Evolutionary conservation across 2,797 vertebrate species (phyloP).

Genomic region (Lates japonicus): DNA sequence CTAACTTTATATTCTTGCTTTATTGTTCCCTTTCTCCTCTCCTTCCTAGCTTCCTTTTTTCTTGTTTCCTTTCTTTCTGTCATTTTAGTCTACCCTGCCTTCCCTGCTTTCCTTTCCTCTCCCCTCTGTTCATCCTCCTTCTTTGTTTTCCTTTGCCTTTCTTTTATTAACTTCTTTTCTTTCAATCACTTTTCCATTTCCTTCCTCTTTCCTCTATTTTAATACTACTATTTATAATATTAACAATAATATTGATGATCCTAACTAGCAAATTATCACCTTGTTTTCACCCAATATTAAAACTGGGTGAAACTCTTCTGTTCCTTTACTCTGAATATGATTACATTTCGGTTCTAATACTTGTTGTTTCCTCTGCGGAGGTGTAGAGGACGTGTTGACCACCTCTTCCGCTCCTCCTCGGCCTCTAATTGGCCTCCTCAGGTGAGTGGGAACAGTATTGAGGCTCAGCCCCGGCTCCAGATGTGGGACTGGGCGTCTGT

Average conservation of each 20-base stretch:
- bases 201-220: not conserved
- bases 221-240: no score
- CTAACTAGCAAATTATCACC: no score
- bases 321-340: not conserved
- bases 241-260: no score
- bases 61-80: no score
- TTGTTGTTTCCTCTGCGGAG: not conserved
- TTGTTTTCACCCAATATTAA: not conserved
- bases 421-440: slow-evolving; percentile 6
- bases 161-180: no score
- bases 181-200: no score
- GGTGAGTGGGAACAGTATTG: slow-evolving; percentile 26
- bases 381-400: not conserved
- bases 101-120: not conserved
- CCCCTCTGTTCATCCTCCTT: no score
- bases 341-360: not conserved
- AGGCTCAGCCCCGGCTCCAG: slow-evolving; percentile 51
- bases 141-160: no score
- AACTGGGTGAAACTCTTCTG: not conserved
- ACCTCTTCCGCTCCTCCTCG: not conserved
- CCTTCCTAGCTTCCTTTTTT: no score
- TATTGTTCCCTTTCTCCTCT: no score
- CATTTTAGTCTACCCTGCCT: no score
- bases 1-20: no score
- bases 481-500: slow-evolving; percentile 56